Percentiles rank a stretch among this genome's conserved stretches.
Evolutionary conservation across 2,888 invertebrate genomes (phyloP).

Genomic region (Tricholauxania praeusta): DNA sequence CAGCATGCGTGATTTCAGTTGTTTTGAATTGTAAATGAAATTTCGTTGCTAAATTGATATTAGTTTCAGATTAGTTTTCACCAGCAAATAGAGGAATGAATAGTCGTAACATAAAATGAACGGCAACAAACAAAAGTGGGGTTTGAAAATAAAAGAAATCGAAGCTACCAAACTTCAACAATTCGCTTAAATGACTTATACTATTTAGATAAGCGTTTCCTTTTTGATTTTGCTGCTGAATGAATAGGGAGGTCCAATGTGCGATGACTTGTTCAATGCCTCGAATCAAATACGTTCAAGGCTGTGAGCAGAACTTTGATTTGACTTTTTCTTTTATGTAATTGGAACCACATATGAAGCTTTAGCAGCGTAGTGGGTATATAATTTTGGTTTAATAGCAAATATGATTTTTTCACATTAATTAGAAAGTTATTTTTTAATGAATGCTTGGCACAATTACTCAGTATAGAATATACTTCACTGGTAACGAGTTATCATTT

Average conservation of each 20-base stretch:
- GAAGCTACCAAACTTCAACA: not conserved
- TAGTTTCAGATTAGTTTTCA: conserved; percentile 30
- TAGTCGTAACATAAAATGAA: not conserved
- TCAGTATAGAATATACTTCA: too few relatives aligned
- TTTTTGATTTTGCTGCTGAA: not conserved
- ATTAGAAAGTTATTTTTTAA: too few relatives aligned
- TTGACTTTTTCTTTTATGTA: too few relatives aligned
- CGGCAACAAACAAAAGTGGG: not conserved
- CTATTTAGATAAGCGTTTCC: not conserved
- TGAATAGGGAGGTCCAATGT: not conserved
- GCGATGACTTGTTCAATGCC: not conserved
- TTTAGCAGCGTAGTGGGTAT: too few relatives aligned
- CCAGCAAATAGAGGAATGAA: not conserved
- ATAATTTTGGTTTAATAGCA: too few relatives aligned
- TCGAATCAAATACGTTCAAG: not conserved
- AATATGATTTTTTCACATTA: too few relatives aligned
- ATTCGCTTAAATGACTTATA: not conserved
- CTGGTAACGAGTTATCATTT: too few relatives aligned
- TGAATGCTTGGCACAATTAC: too few relatives aligned
- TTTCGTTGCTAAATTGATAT: conserved; percentile 28
- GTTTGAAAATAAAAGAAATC: not conserved
- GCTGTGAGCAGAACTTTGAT: not conserved
- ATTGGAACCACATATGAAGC: too few relatives aligned
- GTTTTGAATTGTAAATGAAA: conserved; percentile 26
- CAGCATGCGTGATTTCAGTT: conserved; percentile 12